Conservation (phyloP, 2,888 invertebrate species). For the Plutella xylostella region DNA sequence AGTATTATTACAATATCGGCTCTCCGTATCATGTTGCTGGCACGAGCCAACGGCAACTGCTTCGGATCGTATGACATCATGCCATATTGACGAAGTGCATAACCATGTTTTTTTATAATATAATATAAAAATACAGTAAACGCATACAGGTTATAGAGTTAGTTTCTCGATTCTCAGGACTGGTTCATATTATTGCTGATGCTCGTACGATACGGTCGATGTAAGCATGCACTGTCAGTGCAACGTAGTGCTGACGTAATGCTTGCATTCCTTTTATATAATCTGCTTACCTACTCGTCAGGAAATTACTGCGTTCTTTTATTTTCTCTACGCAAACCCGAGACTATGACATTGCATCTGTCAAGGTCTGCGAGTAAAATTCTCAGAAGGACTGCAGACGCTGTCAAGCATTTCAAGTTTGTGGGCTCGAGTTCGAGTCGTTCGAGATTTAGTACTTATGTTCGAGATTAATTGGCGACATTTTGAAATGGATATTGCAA, state of each 20-base stretch:
- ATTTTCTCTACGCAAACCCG: constrained; percentile 1
- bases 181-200: not conserved
- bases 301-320: not conserved
- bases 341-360: not conserved
- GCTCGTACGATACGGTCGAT: not conserved
- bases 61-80: constrained; percentile 35
- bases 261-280: not conserved
- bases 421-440: no score
- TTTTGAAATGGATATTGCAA: no score
- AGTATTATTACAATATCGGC: constrained; percentile 26
- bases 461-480: no score
- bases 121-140: no score
- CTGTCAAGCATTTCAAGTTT: no score
- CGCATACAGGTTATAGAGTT: no score
- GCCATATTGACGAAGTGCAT: constrained; percentile 21
- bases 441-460: no score
- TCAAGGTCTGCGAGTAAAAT: not conserved
- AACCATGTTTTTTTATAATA: no score
- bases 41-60: constrained; percentile 55
- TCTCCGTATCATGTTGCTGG: constrained; percentile 33
- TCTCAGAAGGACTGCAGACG: no score
- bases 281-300: not conserved
- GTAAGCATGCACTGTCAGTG: not conserved
- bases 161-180: no score
- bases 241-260: constrained; percentile 6